phyloP scores from a whole-genome alignment of 2,797 vertebrate genomes.

The Sebastes itinus region DNA sequence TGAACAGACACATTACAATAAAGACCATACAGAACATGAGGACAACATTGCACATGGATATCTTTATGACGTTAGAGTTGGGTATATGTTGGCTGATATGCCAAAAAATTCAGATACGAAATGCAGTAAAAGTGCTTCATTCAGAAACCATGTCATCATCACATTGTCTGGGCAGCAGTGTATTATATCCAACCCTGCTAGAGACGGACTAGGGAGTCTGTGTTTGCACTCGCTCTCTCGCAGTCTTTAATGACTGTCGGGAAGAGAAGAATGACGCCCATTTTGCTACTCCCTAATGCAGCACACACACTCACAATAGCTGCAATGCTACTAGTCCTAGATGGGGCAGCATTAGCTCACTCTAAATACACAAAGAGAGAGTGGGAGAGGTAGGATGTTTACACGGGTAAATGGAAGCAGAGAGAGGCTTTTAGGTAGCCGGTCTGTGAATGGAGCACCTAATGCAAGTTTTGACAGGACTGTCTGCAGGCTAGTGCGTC shows the following conservation, averaged over 20 bases:
- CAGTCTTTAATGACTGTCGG: constrained; percentile 23
- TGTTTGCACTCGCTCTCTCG: not conserved
- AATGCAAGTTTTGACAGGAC: constrained; percentile 36
- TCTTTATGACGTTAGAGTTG: not conserved
- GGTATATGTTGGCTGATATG: not conserved
- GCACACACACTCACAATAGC: constrained; percentile 25
- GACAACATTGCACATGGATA: not conserved
- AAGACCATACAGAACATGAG: not conserved
- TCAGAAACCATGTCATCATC: not conserved
- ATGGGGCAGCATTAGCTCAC: constrained; percentile 31
- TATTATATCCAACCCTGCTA: not conserved
- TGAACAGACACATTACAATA: constrained; percentile 55
- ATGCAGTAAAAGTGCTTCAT: not conserved
- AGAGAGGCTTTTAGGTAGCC: constrained; percentile 43
- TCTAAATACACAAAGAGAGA: constrained; percentile 42
- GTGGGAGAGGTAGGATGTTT: constrained; percentile 23
- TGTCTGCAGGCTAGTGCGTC: constrained; percentile 7
- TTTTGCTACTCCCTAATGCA: constrained; percentile 47
- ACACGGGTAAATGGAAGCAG: constrained; percentile 43
- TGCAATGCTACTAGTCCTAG: constrained; percentile 8
- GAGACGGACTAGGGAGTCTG: not conserved
- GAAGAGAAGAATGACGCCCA: constrained; percentile 10
- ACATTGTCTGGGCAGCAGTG: not conserved
- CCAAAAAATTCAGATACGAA: not conserved
- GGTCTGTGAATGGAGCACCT: constrained; percentile 1